Percentiles rank a stretch among this genome's conserved stretches.
Evolutionary conservation across 2,888 invertebrate genomes (phyloP).

Genomic region (Gryllus longicercus): DNA sequence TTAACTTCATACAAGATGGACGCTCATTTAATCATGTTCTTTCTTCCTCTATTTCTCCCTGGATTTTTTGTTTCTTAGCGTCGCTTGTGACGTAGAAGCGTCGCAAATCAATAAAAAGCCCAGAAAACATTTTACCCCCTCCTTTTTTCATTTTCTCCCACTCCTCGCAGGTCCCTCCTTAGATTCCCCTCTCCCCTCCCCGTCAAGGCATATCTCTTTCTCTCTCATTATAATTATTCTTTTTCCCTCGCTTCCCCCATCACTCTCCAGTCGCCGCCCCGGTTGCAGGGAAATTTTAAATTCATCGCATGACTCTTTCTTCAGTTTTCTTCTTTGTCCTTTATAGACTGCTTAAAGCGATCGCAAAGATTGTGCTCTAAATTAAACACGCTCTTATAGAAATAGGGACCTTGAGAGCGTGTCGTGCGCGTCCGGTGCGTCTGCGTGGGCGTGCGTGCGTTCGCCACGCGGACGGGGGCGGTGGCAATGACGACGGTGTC

Average conservation of each 20-base stretch:
- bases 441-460: too few species aligned
- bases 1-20: conserved; percentile 31
- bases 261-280: conserved; percentile 4
- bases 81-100: conserved; percentile 31
- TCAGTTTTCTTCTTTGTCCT: conserved; percentile 11
- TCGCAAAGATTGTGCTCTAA: conserved; percentile 2
- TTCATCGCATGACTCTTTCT: conserved; percentile 18
- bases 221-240: conserved; percentile 28
- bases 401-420: too few species aligned
- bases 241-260: conserved; percentile 24
- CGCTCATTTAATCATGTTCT: conserved; percentile 28
- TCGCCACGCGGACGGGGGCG: too few species aligned
- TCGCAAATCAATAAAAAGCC: conserved; percentile 36
- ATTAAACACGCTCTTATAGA: neutral
- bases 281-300: conserved; percentile 17
- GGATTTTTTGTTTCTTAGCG: conserved; percentile 29
- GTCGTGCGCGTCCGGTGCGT: too few species aligned
- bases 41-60: conserved; percentile 21
- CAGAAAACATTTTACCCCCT: conserved; percentile 34
- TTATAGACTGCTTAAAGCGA: neutral
- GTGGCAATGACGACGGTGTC: too few species aligned
- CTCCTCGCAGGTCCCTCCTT: conserved; percentile 26
- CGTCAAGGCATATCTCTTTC: conserved; percentile 20
- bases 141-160: conserved; percentile 28
- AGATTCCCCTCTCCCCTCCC: conserved; percentile 23